A percentile compares a stretch with the other conserved stretches of the same genome.
Conservation (phyloP, 2,888 invertebrate genomes). For the Lingula anatina region DNA sequence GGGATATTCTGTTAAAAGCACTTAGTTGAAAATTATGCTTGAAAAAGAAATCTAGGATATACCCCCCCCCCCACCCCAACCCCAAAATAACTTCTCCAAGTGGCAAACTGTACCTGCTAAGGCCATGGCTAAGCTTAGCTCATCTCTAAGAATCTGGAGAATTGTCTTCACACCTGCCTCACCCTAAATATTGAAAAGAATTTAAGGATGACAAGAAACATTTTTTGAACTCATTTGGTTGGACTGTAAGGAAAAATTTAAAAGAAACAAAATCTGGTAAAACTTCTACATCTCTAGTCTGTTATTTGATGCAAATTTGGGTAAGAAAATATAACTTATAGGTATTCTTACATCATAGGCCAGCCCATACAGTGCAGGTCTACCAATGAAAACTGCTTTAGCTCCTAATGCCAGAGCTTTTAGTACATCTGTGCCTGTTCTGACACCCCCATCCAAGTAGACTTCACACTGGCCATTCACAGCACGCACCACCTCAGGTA, state of each 20-base stretch:
- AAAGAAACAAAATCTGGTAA: too few species aligned
- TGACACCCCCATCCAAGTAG: conserved; percentile 82
- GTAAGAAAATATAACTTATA: conserved; percentile 4
- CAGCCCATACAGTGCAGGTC: conserved; percentile 82
- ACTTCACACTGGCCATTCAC: conserved; percentile 67
- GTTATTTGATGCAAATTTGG: neutral
- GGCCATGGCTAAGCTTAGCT: conserved; percentile 71
- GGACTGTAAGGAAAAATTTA: too few species aligned
- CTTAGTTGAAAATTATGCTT: too few species aligned
- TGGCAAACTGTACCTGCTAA: too few species aligned
- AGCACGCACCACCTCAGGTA: conserved; percentile 73
- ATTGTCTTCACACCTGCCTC: conserved; percentile 72
- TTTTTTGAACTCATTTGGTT: too few species aligned
- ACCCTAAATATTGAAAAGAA: conserved; percentile 56
- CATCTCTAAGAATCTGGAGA: conserved; percentile 67
- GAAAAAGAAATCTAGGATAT: too few species aligned
- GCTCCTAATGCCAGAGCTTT: conserved; percentile 90
- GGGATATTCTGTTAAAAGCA: too few species aligned
- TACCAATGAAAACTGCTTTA: conserved; percentile 80
- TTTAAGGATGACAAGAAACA: neutral
- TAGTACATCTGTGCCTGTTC: conserved; percentile 79
- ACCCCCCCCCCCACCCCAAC: too few species aligned
- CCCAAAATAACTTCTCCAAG: too few species aligned
- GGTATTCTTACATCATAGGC: conserved; percentile 60
- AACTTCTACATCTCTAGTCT: too few species aligned